Evolutionary conservation across 2,888 invertebrate genomes (phyloP).

Genomic region (Artemia sp.): DNA sequence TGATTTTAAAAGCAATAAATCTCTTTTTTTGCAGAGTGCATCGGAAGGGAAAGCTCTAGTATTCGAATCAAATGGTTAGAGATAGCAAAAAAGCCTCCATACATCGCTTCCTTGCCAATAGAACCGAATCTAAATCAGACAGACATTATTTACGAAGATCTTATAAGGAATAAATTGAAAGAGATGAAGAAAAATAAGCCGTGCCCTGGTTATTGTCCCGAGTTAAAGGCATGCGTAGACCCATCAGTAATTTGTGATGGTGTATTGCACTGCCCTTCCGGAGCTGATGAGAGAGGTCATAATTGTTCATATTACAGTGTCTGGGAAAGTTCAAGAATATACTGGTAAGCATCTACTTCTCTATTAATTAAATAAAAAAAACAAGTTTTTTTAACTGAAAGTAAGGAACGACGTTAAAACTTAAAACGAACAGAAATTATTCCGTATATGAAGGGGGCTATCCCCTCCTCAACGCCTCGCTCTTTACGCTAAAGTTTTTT

Average conservation of each 20-base stretch:
- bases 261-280: conserved; percentile 57
- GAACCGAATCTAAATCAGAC: conserved; percentile 23
- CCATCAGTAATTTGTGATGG: conserved; percentile 64
- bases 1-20: neutral
- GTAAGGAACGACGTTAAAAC: too few relatives aligned
- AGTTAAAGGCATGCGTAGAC: conserved; percentile 60
- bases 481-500: too few relatives aligned
- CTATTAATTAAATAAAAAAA: too few relatives aligned
- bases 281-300: conserved; percentile 58
- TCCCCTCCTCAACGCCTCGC: too few relatives aligned
- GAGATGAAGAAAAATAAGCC: conserved; percentile 16
- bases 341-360: neutral
- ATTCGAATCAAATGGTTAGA: conserved; percentile 69
- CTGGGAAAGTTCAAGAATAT: neutral
- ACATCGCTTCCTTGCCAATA: conserved; percentile 24
- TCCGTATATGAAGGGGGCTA: too few relatives aligned
- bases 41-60: conserved; percentile 52
- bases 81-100: conserved; percentile 34
- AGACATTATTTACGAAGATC: conserved; percentile 22
- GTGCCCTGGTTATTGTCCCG: conserved; percentile 41
- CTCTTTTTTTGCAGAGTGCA: conserved; percentile 40
- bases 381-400: too few relatives aligned
- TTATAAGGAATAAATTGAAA: conserved; percentile 1
- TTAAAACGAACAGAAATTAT: too few relatives aligned
- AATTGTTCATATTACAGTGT: conserved; percentile 44